These are phyloP conservation scores for Sphenodon punctatus DNA, from an alignment of 2,797 vertebrate genomes.

Conservation along the genomic window DNA sequence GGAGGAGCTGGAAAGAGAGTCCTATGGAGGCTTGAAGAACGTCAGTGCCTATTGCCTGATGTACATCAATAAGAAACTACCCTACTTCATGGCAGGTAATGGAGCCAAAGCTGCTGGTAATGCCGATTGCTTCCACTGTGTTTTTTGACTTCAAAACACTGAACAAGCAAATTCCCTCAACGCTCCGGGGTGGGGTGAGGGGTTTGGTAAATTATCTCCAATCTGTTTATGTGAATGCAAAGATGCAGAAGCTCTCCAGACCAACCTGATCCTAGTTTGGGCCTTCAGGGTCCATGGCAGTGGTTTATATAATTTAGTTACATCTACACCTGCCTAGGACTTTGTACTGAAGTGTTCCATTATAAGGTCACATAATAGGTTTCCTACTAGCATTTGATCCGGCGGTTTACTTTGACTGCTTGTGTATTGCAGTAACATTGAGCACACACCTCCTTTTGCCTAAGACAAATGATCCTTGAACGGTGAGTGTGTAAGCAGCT, in stretches of 20 bases:
- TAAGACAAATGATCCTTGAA: not conserved
- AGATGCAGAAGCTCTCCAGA: not conserved
- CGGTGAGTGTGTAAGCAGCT: not conserved
- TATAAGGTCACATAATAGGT: not conserved
- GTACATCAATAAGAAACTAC: constrained; percentile 88
- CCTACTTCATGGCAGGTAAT: constrained; percentile 80
- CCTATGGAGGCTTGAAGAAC: constrained; percentile 92
- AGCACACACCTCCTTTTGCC: not conserved
- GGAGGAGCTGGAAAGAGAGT: constrained; percentile 94
- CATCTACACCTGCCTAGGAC: no score
- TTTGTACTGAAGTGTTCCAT: no score
- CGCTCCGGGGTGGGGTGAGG: not conserved
- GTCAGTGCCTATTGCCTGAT: constrained; percentile 98
- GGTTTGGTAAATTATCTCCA: no score
- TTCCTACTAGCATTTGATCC: not conserved
- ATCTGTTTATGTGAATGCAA: no score
- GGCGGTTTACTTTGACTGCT: accelerated
- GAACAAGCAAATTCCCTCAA: accelerated
- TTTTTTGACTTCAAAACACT: not conserved
- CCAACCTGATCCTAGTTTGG: no score
- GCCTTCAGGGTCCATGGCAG: no score
- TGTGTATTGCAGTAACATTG: not conserved
- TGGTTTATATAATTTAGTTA: not conserved
- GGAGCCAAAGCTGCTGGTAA: accelerated
- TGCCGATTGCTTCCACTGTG: accelerated